phyloP scores from a whole-genome alignment of 53 echinoderm and acorn worm genomes.

The Apostichopus leukothele region DNA sequence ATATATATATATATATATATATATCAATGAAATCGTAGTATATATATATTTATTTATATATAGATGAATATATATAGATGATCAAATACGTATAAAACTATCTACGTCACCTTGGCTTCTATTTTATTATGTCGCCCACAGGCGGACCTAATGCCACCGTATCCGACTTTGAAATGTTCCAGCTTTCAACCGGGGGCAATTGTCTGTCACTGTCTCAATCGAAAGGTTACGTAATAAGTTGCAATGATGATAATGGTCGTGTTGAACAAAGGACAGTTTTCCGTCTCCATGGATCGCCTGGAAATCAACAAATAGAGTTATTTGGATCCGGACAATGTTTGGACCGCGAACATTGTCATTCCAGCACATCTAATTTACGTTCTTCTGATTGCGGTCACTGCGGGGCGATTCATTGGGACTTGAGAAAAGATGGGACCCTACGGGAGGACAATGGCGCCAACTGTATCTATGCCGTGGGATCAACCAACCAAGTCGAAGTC shows the following conservation, averaged over 20 bases:
- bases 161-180: slow-evolving; percentile 1
- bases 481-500: background rate
- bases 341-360: slow-evolving; percentile 23
- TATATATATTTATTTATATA: too few species aligned
- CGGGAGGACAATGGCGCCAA: slow-evolving; percentile 11
- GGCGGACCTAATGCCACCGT: background rate
- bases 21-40: too few species aligned
- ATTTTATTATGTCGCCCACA: background rate
- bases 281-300: slow-evolving; percentile 8
- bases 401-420: slow-evolving; percentile 23
- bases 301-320: slow-evolving; percentile 20
- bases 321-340: slow-evolving; percentile 27
- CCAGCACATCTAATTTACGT: slow-evolving; percentile 23
- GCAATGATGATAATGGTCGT: slow-evolving; percentile 11
- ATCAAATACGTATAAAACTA: too few species aligned
- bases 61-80: too few species aligned
- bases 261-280: background rate
- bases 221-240: background rate
- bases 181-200: background rate
- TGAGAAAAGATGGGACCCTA: slow-evolving; percentile 1
- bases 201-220: background rate
- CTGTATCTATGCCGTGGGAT: background rate
- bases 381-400: slow-evolving; percentile 21
- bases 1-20: too few species aligned
- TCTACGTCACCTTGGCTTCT: too few species aligned